These are phyloP conservation scores for Gryllus bimaculatus DNA, from an alignment of 1,140 invertebrate genomes.

Conservation along the genomic window DNA sequence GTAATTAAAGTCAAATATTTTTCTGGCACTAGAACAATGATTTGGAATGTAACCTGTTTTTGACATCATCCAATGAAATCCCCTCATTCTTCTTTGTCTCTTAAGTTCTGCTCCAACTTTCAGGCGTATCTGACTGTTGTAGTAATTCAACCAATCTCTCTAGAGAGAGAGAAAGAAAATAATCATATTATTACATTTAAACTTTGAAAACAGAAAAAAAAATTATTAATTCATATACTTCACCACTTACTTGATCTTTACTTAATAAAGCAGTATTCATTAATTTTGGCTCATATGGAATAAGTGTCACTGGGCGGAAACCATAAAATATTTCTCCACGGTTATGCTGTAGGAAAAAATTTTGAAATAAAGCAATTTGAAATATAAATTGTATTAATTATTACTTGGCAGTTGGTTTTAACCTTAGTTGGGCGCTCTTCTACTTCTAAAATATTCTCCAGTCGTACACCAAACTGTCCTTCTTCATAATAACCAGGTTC, in stretches of 20 bases:
- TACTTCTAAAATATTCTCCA: conserved; percentile 88
- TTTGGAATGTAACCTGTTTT: conserved; percentile 60
- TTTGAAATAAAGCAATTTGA: not conserved
- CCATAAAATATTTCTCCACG: conserved; percentile 37
- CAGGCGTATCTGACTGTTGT: conserved; percentile 59
- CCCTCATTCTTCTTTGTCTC: conserved; percentile 51
- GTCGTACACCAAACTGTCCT: conserved; percentile 77
- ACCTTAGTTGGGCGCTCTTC: conserved; percentile 40
- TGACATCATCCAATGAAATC: conserved; percentile 70
- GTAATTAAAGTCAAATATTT: too few species aligned
- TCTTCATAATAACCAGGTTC: conserved; percentile 75
- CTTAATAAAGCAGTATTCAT: conserved; percentile 72
- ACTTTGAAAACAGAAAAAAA: not conserved
- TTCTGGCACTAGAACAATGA: conserved; percentile 23
- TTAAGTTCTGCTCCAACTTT: conserved; percentile 62
- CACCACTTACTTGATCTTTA: conserved; percentile 50
- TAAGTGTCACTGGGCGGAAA: conserved; percentile 77
- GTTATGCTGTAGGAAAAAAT: conserved; percentile 25
- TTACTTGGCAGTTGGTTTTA: not conserved
- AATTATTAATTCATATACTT: not conserved
- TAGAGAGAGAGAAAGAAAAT: conserved; percentile 36
- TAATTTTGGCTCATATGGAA: conserved; percentile 88
- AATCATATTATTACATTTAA: not conserved
- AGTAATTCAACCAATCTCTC: conserved; percentile 68
- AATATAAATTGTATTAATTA: not conserved